Evolutionary conservation across 2,888 invertebrate species (phyloP).

Genomic region (Tetragonula carbonaria): DNA sequence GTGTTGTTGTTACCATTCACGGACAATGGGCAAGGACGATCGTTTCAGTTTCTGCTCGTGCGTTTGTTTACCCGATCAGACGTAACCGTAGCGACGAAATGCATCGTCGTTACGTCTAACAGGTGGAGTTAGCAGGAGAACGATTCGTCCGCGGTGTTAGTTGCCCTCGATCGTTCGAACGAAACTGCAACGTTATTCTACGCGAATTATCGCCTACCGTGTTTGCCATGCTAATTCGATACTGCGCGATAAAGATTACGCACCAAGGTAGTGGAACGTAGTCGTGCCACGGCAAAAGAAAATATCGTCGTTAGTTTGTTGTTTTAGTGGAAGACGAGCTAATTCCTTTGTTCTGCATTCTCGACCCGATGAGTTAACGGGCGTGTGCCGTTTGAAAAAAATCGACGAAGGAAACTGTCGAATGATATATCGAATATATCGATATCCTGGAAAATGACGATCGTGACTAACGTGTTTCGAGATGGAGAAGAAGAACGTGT

Average conservation of each 20-base stretch:
- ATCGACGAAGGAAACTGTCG: neutral
- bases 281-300: neutral
- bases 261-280: neutral
- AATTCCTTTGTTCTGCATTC: slow-evolving; percentile 7
- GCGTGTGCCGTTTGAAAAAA: neutral
- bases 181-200: neutral
- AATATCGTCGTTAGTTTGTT: neutral
- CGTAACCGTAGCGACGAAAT: slow-evolving; percentile 1
- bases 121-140: neutral
- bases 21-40: slow-evolving; percentile 65
- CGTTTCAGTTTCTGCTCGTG: slow-evolving; percentile 44
- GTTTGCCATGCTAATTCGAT: slow-evolving; percentile 1
- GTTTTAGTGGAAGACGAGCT: neutral
- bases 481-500: neutral
- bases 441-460: slow-evolving; percentile 30
- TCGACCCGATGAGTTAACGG: neutral
- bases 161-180: slow-evolving; percentile 1
- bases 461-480: slow-evolving; percentile 38
- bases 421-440: neutral
- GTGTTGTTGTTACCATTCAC: slow-evolving; percentile 36
- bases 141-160: neutral
- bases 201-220: slow-evolving; percentile 9
- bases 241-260: slow-evolving; percentile 12
- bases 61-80: slow-evolving; percentile 57
- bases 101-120: neutral